Base-by-base conservation (phyloP, 2,113 vertebrate genomes). In the Pteropus alecto region DNA sequence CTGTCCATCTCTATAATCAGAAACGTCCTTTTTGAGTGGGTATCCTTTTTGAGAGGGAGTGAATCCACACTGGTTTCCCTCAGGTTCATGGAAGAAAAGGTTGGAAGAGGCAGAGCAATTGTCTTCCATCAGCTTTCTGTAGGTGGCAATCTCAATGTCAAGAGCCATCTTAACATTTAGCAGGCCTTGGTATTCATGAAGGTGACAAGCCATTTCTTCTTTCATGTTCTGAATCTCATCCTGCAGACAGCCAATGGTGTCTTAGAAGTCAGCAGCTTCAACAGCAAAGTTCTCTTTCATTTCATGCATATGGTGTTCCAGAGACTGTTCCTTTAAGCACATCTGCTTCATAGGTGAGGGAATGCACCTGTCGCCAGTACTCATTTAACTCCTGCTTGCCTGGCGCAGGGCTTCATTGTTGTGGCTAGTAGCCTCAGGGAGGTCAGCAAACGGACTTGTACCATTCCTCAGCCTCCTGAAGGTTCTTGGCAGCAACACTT, bases 61-160 rank as follows among this genome's bases (percentile, higher is more conserved):
- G 99, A 99, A 81, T 99, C 99, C 97, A 99, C 98, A 96, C 99
- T 99, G 96, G 99, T 98, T 99, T 99, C 99, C 98, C 99, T 99
- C 98, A 99, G 98, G 96, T 99, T 99, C 97, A 99, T 97, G 94
- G 99, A 98, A 63, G 99, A 98, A 97, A 99, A 99, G 97, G 99
- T 99, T 93, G 99, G 99, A 98, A 99, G 94, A 68, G 99, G 99
- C 94, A 99, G 98, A 86, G 99, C 98, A 98, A 99, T 99, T 99
- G 90, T 99, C 99, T 97, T 99, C 99, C 99, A 99, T 99, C 96
- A 99, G 99, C 98, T 99, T 99, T 98, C 99, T 99, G 98, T 99
- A 99, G 98, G 99, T 99, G 97, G 99, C 99, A 41, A 99, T 99
- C 98, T 99, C 99, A 16, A 99, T 99, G 97, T 99, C 99, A 89